Evolutionary conservation across 1,140 invertebrate species (phyloP), one percentile per base, ranked within the genome.

Genomic region (Helicorthomorpha holstii): DNA sequence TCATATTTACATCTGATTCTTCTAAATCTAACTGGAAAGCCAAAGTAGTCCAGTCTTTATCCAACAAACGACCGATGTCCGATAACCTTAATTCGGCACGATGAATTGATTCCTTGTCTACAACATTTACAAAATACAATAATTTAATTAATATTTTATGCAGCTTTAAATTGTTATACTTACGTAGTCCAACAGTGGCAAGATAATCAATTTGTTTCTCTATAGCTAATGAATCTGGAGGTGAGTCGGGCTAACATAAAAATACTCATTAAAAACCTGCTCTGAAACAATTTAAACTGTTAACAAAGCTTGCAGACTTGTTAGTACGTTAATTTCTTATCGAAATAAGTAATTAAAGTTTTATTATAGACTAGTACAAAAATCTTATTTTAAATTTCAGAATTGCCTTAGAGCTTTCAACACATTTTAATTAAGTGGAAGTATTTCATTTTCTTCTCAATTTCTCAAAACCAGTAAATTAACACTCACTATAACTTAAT

Each of bases 31-130:
- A 69, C 52, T 71, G 66, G 29, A 63, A 59, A 0, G 91, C 91
- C 43, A 97, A 69, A 26, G 80, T 77, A 43, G 89, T 80, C 92
- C 92, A 97, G 68, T 96, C 91, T 54, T 83, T 82, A 34, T 85
- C 87, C 14, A 97, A 67, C 12, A 90, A 71, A 69, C 92, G 90
- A 38, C 88, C 90, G 55, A 96, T 86, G 61, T 95, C 90, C 10
- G 86, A 85, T 52, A 96, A 70, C 55, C 88, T 81, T 52, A 89
- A 76, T 56, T 85, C 81, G 25, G 81, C 83, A 59, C 79, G 69
- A 58, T 82, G 80, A 58, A 83, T 82, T 2, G 78, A 72, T 52
- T 83, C 79, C 10, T 45, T 21, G 16, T 2, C 29, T 27, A 23
- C 19, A 34, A 4, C 34, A 34, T 4, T 38, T 24, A 24, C 4